Percentiles rank a stretch among this genome's conserved stretches.
phyloP scores from a whole-genome alignment of 2,888 invertebrate genomes.

The Salticus scenicus region DNA sequence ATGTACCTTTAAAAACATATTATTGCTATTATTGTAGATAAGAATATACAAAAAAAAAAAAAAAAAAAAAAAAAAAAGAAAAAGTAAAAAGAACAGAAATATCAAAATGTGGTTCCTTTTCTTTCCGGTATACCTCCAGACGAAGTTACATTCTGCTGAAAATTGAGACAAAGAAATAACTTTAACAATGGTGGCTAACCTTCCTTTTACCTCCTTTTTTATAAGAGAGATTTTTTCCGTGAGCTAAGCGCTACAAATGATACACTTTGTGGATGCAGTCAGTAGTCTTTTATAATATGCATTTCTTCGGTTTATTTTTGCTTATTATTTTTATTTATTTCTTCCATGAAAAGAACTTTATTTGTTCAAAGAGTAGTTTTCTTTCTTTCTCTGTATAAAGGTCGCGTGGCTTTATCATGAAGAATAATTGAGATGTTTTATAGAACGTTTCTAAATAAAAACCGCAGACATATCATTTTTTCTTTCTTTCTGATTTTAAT shows the following conservation, averaged over 20 bases:
- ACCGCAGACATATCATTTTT: background rate
- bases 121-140: background rate
- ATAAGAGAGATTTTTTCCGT: background rate
- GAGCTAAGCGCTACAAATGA: conserved; percentile 5
- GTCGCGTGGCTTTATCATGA: conserved; percentile 49
- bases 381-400: too few relatives aligned
- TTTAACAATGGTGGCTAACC: background rate
- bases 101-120: background rate
- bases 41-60: too few relatives aligned
- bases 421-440: background rate
- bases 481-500: background rate
- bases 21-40: background rate
- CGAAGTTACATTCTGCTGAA: background rate
- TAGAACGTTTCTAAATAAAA: conserved; percentile 1
- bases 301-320: background rate
- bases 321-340: background rate
- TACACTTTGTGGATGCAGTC: conserved; percentile 3
- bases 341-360: background rate
- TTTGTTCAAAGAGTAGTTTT: background rate
- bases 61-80: background rate
- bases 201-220: background rate
- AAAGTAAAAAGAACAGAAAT: background rate
- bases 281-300: conserved; percentile 1
- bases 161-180: background rate
- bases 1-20: background rate